Evolutionary conservation across 2,797 vertebrate genomes (phyloP).

Genomic region (Amniataba percoides): DNA sequence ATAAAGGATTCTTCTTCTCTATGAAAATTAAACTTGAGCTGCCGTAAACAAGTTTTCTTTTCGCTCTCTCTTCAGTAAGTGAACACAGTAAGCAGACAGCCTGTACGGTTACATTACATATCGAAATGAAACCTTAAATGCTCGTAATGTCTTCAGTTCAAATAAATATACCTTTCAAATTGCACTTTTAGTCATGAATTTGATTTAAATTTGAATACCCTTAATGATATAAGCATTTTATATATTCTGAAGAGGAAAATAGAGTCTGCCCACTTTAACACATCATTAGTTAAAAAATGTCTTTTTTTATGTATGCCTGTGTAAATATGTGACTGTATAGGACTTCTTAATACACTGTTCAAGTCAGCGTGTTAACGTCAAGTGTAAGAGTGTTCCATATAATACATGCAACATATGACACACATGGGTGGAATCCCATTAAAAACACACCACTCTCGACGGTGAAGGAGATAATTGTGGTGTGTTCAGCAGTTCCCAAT

Average conservation of each 20-base stretch:
- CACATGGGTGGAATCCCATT: conserved; percentile 22
- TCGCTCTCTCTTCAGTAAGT: neutral
- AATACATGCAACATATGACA: neutral
- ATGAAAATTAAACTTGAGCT: neutral
- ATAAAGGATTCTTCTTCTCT: too few species aligned
- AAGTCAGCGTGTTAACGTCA: neutral
- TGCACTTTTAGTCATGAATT: neutral
- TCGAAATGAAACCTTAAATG: neutral
- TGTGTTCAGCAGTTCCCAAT: conserved; percentile 25
- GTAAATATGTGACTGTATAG: neutral
- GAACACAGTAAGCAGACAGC: neutral
- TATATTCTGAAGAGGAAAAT: conserved; percentile 4
- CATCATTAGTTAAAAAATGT: neutral
- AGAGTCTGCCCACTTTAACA: neutral
- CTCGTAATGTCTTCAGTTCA: neutral
- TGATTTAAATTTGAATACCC: neutral
- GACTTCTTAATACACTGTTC: neutral
- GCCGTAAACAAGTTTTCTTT: neutral
- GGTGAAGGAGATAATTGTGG: conserved; percentile 21
- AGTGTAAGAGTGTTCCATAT: neutral
- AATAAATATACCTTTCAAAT: neutral
- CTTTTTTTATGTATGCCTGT: neutral
- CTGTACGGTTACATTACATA: neutral
- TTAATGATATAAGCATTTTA: neutral
- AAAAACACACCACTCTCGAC: conserved; percentile 1